Percentiles rank a stretch among this genome's conserved stretches.
Conservation (phyloP, 2,797 vertebrate genomes). For the Diplodus sargus region DNA sequence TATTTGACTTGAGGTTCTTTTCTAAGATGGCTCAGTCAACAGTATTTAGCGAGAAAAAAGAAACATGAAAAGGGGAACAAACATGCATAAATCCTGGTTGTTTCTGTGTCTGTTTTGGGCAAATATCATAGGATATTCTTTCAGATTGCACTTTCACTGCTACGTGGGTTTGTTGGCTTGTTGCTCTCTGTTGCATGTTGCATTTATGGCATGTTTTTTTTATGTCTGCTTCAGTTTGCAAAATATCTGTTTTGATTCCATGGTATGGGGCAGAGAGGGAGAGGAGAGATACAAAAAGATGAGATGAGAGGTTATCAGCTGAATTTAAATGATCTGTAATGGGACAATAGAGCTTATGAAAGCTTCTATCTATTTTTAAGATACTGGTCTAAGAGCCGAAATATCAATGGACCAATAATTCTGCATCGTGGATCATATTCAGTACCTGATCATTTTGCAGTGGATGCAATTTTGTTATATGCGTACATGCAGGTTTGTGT, state of each 20-base stretch:
- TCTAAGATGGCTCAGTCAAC: conserved; percentile 41
- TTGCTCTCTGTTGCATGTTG: conserved; percentile 24
- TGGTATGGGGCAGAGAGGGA: too few relatives aligned
- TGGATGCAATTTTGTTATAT: neutral
- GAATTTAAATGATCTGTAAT: conserved; percentile 41
- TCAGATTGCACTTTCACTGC: conserved; percentile 24
- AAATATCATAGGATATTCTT: conserved; percentile 38
- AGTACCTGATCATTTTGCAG: neutral
- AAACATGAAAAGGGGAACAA: conserved; percentile 26
- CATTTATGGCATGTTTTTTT: conserved; percentile 14
- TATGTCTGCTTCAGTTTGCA: too few relatives aligned
- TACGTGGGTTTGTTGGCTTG: conserved; percentile 14
- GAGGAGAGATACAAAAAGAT: too few relatives aligned
- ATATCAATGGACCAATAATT: conserved; percentile 9
- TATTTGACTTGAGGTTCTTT: conserved; percentile 59
- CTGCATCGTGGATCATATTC: neutral
- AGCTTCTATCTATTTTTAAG: conserved; percentile 15
- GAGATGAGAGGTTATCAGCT: conserved; percentile 29
- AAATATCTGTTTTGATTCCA: too few relatives aligned
- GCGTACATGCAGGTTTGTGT: neutral
- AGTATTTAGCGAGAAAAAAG: conserved; percentile 22
- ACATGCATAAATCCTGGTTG: conserved; percentile 36
- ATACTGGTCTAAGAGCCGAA: conserved; percentile 13
- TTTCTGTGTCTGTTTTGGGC: conserved; percentile 27
- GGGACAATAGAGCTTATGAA: neutral